These are phyloP conservation scores for Callyntrura sp. DNA, from an alignment of 2,888 invertebrate species.

Conservation along the genomic window DNA sequence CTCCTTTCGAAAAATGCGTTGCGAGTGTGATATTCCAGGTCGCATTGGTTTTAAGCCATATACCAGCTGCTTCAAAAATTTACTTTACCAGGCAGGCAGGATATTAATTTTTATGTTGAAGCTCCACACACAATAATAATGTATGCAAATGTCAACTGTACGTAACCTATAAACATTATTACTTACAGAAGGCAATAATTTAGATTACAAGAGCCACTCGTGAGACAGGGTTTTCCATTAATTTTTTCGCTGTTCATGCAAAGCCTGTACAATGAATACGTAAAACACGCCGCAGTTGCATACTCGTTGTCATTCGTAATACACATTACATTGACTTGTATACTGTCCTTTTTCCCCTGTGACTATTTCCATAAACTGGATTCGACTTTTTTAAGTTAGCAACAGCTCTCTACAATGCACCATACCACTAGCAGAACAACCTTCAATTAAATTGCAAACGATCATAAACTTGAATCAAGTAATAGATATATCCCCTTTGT, in stretches of 20 bases:
- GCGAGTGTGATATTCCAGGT: neutral
- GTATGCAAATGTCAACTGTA: neutral
- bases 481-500: neutral
- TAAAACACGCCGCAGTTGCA: neutral
- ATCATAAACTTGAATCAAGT: conserved; percentile 49
- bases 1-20: neutral
- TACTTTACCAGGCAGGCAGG: neutral
- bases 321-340: neutral
- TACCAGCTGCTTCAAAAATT: neutral
- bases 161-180: neutral
- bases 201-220: conserved; percentile 1
- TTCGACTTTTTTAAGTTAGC: conserved; percentile 4
- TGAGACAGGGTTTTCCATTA: conserved; percentile 19
- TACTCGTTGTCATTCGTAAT: neutral
- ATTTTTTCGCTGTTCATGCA: conserved; percentile 5
- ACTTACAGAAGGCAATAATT: conserved; percentile 13
- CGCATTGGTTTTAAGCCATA: neutral
- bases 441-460: conserved; percentile 52
- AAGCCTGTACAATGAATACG: neutral
- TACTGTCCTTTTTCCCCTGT: neutral
- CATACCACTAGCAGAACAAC: conserved; percentile 21
- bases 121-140: neutral
- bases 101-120: neutral
- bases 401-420: neutral
- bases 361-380: neutral